These are phyloP conservation scores for Conistra vaccinii DNA, from an alignment of 2,888 invertebrate genomes.

Conservation along the genomic window DNA sequence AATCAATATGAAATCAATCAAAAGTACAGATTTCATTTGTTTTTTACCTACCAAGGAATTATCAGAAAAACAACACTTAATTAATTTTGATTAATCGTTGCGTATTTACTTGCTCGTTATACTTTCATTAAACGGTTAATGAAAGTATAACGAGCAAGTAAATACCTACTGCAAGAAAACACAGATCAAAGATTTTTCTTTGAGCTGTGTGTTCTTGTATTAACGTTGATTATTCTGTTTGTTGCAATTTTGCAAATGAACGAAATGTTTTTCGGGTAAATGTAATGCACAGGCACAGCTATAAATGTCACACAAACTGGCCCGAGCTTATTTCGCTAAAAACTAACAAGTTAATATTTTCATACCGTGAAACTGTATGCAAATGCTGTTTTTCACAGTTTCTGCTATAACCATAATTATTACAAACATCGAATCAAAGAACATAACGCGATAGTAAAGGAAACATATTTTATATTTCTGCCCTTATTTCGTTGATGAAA, in stretches of 20 bases:
- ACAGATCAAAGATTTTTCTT: no score
- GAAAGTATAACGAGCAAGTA: not conserved
- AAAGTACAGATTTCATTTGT: not conserved
- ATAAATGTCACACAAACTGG: not conserved
- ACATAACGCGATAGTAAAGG: not conserved
- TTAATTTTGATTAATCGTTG: conserved; percentile 16
- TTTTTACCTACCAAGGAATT: not conserved
- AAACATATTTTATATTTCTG: conserved; percentile 31
- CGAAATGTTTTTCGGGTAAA: not conserved
- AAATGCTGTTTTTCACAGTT: not conserved
- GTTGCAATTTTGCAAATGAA: conserved; percentile 8
- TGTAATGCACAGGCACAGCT: not conserved
- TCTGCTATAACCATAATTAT: conserved; percentile 3
- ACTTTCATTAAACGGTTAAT: no score
- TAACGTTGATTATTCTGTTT: not conserved
- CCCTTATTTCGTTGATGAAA: conserved; percentile 27
- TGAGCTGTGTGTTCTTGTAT: not conserved
- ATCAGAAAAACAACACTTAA: not conserved
- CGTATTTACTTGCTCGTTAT: no score
- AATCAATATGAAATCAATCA: conserved; percentile 7
- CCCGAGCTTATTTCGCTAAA: conserved; percentile 2
- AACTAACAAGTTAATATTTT: not conserved
- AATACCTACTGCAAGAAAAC: not conserved
- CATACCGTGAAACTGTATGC: not conserved
- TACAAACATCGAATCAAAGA: conserved; percentile 14